These are phyloP conservation scores for Ibidorhyncha struthersii DNA, from an alignment of 2,113 vertebrate genomes.

Conservation along the genomic window DNA sequence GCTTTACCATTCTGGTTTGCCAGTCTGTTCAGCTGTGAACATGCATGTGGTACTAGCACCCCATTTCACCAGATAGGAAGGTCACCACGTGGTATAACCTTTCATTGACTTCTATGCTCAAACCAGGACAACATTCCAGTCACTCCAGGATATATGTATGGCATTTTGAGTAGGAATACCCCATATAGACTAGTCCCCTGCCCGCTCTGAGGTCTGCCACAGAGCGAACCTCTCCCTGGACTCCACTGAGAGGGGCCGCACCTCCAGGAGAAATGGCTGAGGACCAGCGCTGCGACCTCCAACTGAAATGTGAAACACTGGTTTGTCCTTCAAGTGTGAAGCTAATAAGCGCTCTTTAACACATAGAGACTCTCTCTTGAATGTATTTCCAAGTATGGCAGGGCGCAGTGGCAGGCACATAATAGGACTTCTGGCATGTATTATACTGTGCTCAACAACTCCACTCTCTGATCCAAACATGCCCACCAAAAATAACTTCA, in stretches of 20 bases:
- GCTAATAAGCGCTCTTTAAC: not conserved
- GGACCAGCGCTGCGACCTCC: accelerated
- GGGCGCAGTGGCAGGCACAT: slow-evolving; percentile 16
- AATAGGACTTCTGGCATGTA: slow-evolving; percentile 44
- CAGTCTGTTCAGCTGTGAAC: not conserved
- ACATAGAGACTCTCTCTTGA: not conserved
- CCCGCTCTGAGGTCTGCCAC: not conserved
- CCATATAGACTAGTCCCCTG: not conserved
- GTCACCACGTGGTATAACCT: not conserved
- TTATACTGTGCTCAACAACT: slow-evolving; percentile 55
- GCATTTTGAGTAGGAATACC: not conserved
- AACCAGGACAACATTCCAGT: no score
- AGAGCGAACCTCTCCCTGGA: not conserved
- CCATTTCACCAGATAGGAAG: not conserved
- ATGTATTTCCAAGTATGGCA: slow-evolving; percentile 61
- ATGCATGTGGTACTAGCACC: not conserved
- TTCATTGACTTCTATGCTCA: not conserved
- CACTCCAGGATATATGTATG: not conserved
- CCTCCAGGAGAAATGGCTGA: not conserved
- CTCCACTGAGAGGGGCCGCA: not conserved
- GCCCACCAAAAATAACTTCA: slow-evolving; percentile 69
- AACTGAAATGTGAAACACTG: not conserved
- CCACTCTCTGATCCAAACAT: slow-evolving; percentile 60
- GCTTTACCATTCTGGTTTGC: not conserved
- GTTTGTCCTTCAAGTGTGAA: slow-evolving; percentile 9